These are phyloP conservation scores for Sphaerophoria rueppellii DNA, from an alignment of 2,888 invertebrate genomes.

Conservation along the genomic window DNA sequence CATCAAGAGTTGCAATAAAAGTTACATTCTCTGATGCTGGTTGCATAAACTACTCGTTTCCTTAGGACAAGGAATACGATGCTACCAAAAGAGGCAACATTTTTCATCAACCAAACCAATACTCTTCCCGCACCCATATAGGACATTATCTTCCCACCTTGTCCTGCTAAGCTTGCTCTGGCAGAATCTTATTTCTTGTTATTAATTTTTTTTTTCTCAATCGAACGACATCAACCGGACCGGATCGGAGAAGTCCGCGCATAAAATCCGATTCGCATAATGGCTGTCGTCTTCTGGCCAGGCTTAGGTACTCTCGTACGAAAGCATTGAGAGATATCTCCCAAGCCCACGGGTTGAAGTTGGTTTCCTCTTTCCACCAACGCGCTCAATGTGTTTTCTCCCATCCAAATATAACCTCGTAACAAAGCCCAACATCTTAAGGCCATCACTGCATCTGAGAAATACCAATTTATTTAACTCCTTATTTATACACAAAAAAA, in stretches of 20 bases:
- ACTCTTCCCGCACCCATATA: slow-evolving; percentile 65
- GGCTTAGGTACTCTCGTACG: slow-evolving; percentile 2
- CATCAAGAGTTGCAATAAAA: slow-evolving; percentile 55
- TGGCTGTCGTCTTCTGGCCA: slow-evolving; percentile 62
- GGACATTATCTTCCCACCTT: slow-evolving; percentile 50
- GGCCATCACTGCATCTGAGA: slow-evolving; percentile 67
- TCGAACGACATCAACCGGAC: slow-evolving; percentile 62
- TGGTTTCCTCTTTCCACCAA: slow-evolving; percentile 63
- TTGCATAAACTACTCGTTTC: slow-evolving; percentile 55
- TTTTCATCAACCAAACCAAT: slow-evolving; percentile 50
- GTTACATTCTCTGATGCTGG: slow-evolving; percentile 64
- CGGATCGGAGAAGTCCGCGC: slow-evolving; percentile 61
- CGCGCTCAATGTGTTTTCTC: slow-evolving; percentile 52
- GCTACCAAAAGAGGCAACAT: slow-evolving; percentile 54
- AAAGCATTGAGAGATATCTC: slow-evolving; percentile 44
- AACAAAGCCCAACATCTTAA: slow-evolving; percentile 62
- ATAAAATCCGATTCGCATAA: slow-evolving; percentile 69
- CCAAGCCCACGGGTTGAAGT: slow-evolving; percentile 45
- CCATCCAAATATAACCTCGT: slow-evolving; percentile 67
- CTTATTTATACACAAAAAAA: neutral
- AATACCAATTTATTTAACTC: slow-evolving; percentile 62
- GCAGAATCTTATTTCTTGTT: slow-evolving; percentile 11
- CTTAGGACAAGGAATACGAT: slow-evolving; percentile 1
- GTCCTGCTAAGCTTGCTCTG: neutral
- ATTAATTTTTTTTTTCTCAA: slow-evolving; percentile 38